Base-by-base conservation (phyloP, 1,140 invertebrate species). In the Papilio polytes region DNA sequence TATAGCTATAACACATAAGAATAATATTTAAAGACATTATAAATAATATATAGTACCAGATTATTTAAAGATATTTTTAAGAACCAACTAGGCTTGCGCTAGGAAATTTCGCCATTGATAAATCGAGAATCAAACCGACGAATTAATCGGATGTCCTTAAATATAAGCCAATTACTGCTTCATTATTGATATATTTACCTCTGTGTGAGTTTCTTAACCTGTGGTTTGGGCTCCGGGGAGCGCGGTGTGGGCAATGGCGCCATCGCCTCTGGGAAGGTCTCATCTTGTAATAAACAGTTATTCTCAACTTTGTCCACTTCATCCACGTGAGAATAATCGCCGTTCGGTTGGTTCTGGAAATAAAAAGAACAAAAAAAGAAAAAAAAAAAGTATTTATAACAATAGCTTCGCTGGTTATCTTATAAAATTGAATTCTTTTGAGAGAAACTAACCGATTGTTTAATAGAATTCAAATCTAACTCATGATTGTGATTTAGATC, bases 401-500 rank as follows among this genome's bases (percentile, higher is more conserved):
- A 18, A 18, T 56, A 56, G n/a, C 53, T 18, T 26, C 26, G 63
- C 13, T 70, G 26, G 36, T 70, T 7, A 15, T 15, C 13, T 48
- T 48, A 48, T 48, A 48, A 12, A 48, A 48, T 12, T 48, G 31
- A 36, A 36, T 36, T 48, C 12, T 48, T 3, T 13, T 12, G 13
- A 48, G 36, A 48, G 46, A 48, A 48, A 48, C 91, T 88, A 86
- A 94, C 91, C 81, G 82, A 72, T 41, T 85, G 80, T 84, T 89
- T 90, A 1, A 84, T 81, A 56, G 86, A 46, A 78, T 91, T 91
- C 56, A 89, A 81, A 83, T 93, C 90, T 53, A 86, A 80, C 80
- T 91, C 88, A 83, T 92, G 92, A 78, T 94, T 94, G 80, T 94
- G 93, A 72, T 94, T 94, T 41, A 94, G 85, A 86, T 94, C 92